These are phyloP conservation scores for Drosophila elegans DNA, from an alignment of 1,140 invertebrate species.

Conservation along the genomic window DNA sequence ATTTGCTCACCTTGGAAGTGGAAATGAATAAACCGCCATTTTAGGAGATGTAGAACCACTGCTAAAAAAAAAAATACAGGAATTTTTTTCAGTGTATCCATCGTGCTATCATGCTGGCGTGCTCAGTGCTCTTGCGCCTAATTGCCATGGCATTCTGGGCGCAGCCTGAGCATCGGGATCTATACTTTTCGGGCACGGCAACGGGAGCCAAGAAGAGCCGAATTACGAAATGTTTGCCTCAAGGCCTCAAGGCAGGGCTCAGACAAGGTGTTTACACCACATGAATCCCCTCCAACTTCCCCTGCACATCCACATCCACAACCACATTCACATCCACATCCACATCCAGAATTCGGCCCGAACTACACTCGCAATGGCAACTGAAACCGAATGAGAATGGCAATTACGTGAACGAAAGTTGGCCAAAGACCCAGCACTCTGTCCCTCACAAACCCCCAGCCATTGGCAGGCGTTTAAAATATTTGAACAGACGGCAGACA, in stretches of 20 bases:
- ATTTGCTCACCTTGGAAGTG: too few species aligned
- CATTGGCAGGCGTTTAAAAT: constrained; percentile 55
- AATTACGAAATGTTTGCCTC: constrained; percentile 43
- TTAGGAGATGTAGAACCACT: not conserved
- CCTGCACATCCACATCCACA: not conserved
- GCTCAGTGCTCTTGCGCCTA: constrained; percentile 29
- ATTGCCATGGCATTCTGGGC: constrained; percentile 52
- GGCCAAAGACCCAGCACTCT: constrained; percentile 28
- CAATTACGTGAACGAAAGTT: constrained; percentile 53
- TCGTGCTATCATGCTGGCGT: constrained; percentile 17
- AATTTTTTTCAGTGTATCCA: constrained; percentile 10
- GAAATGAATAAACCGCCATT: too few species aligned
- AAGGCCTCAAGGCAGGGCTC: constrained; percentile 31
- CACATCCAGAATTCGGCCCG: not conserved
- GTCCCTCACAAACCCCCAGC: not conserved
- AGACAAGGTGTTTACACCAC: constrained; percentile 50
- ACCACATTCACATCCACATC: too few species aligned
- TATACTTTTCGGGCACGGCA: constrained; percentile 38
- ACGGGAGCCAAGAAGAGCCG: constrained; percentile 32
- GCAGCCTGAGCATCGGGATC: constrained; percentile 42
- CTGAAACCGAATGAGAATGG: constrained; percentile 48
- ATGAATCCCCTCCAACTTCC: constrained; percentile 8
- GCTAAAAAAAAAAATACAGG: too few species aligned
- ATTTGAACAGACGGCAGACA: constrained; percentile 53
- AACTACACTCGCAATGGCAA: constrained; percentile 37